phyloP scores from a whole-genome alignment of 2,797 vertebrate genomes.

The Coilia nasus region DNA sequence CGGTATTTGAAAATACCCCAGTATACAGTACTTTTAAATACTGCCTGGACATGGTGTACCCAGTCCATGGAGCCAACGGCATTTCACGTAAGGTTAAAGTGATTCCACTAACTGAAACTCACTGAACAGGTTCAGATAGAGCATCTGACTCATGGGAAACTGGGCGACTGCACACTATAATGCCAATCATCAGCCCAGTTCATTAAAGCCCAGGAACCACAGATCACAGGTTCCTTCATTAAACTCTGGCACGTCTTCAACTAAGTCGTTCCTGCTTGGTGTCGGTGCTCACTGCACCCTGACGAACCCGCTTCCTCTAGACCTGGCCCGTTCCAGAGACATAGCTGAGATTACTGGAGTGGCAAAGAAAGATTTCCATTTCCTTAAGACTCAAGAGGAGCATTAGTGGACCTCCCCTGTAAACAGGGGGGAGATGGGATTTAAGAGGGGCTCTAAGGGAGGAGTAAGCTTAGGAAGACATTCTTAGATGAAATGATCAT shows the following conservation, averaged over 20 bases:
- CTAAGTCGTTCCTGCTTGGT: not conserved
- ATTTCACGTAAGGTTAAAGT: no score
- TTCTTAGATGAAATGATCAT: not conserved
- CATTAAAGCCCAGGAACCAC: not conserved
- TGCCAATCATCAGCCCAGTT: not conserved
- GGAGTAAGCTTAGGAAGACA: not conserved
- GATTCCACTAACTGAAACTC: no score
- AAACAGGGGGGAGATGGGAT: not conserved
- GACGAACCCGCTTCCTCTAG: not conserved
- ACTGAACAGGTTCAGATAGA: not conserved
- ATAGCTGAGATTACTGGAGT: conserved; percentile 17
- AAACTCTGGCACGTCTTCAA: not conserved
- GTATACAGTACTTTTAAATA: no score
- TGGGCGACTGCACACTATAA: not conserved
- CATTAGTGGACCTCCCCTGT: not conserved
- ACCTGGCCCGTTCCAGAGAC: not conserved
- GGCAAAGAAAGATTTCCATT: conserved; percentile 16
- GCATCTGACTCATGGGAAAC: not conserved
- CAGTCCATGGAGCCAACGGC: no score
- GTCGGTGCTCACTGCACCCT: not conserved
- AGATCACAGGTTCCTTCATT: not conserved
- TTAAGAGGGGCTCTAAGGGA: not conserved
- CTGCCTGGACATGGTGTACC: no score
- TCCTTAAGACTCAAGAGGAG: not conserved
- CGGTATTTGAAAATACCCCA: no score